These are phyloP conservation scores for Rhineura floridana DNA, from an alignment of 2,113 vertebrate genomes.

Conservation along the genomic window DNA sequence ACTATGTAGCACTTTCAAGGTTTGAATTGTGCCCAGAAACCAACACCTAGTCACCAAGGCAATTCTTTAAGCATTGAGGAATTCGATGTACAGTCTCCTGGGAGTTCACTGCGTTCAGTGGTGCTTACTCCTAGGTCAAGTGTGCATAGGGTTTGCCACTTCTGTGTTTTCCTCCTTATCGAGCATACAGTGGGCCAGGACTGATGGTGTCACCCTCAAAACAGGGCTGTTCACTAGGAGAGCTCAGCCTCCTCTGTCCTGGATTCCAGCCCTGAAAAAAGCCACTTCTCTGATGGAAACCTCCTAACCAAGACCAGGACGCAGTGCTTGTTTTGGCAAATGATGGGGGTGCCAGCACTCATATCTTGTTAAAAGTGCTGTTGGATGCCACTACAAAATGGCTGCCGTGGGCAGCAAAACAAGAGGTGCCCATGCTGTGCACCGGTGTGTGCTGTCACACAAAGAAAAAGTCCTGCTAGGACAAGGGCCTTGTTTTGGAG, in stretches of 20 bases:
- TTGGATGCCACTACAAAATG: no score
- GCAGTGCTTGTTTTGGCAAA: no score
- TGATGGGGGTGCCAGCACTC: no score
- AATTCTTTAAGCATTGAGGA: not conserved
- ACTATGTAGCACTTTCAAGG: not conserved
- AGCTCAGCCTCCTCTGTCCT: not conserved
- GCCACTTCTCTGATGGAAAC: not conserved
- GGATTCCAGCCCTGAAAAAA: not conserved
- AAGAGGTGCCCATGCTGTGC: no score
- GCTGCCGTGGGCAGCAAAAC: no score
- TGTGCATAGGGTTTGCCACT: not conserved
- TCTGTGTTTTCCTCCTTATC: not conserved
- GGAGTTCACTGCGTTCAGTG: not conserved
- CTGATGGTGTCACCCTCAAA: not conserved
- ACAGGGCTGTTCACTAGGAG: not conserved
- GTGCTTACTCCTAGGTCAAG: not conserved
- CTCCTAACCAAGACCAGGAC: accelerated
- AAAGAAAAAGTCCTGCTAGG: no score
- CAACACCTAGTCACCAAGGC: not conserved
- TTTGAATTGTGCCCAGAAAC: not conserved
- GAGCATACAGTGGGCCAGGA: no score
- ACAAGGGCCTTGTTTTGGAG: not conserved
- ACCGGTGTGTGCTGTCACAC: no score
- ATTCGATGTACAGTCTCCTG: not conserved
- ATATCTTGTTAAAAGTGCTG: no score